A percentile compares a stretch with the other conserved stretches of the same genome.
phyloP scores from a whole-genome alignment of 2,113 vertebrate genomes.

The Fregetta grallaria region DNA sequence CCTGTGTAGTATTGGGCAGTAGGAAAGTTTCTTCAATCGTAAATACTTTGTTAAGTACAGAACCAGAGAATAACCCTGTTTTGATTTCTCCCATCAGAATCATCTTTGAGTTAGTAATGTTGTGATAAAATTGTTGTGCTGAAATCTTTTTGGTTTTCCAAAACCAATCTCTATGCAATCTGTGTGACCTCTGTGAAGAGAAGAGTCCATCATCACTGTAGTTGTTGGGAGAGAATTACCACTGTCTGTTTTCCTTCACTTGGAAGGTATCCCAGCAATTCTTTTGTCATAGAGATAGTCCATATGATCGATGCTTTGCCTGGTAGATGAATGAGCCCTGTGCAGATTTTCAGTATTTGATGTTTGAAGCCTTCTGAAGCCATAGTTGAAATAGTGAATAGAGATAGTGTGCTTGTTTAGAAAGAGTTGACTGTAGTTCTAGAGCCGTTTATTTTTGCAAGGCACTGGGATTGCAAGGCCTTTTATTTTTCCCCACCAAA shows the following conservation, averaged over 20 bases:
- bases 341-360: not conserved
- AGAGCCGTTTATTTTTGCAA: not conserved
- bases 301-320: slow-evolving; percentile 28
- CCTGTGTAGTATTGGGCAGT: not conserved
- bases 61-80: slow-evolving; percentile 33
- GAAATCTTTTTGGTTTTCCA: slow-evolving; percentile 49
- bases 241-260: slow-evolving; percentile 44
- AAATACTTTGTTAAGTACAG: not conserved
- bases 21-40: not conserved
- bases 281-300: slow-evolving; percentile 34
- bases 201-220: slow-evolving; percentile 42
- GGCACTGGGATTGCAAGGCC: not conserved
- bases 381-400: not conserved
- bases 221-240: slow-evolving; percentile 52
- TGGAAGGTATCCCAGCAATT: slow-evolving; percentile 52
- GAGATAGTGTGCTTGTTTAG: not conserved
- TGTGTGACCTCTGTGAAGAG: slow-evolving; percentile 40
- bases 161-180: slow-evolving; percentile 44
- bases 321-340: slow-evolving; percentile 30
- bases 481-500: not conserved
- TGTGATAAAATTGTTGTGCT: slow-evolving; percentile 37
- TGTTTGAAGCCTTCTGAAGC: not conserved
- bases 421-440: slow-evolving; percentile 3
- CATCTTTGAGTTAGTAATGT: slow-evolving; percentile 46
- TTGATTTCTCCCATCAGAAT: slow-evolving; percentile 60